Conservation (phyloP, 1,140 invertebrate species). For the Achatina immaculata region DNA sequence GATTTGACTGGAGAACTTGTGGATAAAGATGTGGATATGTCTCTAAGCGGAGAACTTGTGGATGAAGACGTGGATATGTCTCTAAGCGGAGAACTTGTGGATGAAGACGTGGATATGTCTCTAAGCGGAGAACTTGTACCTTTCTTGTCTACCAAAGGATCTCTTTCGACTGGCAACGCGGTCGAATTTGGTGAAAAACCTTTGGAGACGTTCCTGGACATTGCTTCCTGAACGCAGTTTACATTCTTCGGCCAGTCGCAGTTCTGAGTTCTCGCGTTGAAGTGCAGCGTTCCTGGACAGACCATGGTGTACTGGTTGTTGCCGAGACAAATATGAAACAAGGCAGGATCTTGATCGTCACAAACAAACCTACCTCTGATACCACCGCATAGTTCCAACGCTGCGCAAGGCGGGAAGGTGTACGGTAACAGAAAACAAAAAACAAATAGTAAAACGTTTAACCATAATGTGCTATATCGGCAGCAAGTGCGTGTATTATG, state of each 20-base stretch:
- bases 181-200: no score
- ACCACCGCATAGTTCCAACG: slow-evolving; percentile 9
- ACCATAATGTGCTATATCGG: not conserved
- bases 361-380: slow-evolving; percentile 43
- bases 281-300: slow-evolving; percentile 48
- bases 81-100: not conserved
- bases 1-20: not conserved
- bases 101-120: no score
- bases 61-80: not conserved
- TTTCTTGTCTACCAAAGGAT: no score
- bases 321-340: slow-evolving; percentile 47
- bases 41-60: not conserved
- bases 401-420: not conserved
- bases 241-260: slow-evolving; percentile 52
- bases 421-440: not conserved
- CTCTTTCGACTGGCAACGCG: no score
- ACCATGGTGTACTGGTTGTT: slow-evolving; percentile 40
- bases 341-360: slow-evolving; percentile 39
- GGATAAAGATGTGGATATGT: no score
- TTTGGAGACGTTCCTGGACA: not conserved
- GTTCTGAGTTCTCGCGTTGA: slow-evolving; percentile 45
- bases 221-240: not conserved
- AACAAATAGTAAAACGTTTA: not conserved
- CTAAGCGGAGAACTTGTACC: not conserved
- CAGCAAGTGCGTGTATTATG: not conserved